Evolutionary conservation across 2,113 vertebrate species (phyloP).

Genomic region (Apteryx owenii): DNA sequence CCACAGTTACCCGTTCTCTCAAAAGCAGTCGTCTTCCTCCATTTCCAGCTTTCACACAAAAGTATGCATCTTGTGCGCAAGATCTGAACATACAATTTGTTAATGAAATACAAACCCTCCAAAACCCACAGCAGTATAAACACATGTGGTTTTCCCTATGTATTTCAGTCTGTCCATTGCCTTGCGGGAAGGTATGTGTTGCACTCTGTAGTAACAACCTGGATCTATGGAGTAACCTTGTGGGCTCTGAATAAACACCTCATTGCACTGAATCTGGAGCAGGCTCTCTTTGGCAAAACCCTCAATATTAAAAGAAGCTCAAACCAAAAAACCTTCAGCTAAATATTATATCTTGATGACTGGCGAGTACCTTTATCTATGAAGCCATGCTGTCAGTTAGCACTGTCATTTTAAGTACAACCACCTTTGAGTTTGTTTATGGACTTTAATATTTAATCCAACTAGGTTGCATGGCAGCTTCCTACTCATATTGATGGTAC

Average conservation of each 20-base stretch:
- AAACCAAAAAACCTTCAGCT: not conserved
- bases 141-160: not conserved
- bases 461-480: not conserved
- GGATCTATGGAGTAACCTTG: not conserved
- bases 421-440: not conserved
- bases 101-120: not conserved
- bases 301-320: not conserved
- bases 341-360: not conserved
- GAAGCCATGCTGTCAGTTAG: not conserved
- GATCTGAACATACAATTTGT: not conserved
- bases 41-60: not conserved
- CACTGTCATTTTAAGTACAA: not conserved
- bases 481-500: not conserved
- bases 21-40: not conserved
- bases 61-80: rapidly evolving
- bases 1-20: not conserved
- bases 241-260: rapidly evolving
- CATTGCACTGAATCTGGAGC: not conserved
- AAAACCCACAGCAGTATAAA: not conserved
- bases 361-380: not conserved
- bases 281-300: not conserved
- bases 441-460: not conserved
- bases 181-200: rapidly evolving
- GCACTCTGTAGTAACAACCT: not conserved
- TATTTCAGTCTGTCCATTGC: not conserved